Evolutionary conservation across 1,140 invertebrate genomes (phyloP), one percentile per base, ranked within the genome.

Genomic region (Meloidogyne hapla): DNA sequence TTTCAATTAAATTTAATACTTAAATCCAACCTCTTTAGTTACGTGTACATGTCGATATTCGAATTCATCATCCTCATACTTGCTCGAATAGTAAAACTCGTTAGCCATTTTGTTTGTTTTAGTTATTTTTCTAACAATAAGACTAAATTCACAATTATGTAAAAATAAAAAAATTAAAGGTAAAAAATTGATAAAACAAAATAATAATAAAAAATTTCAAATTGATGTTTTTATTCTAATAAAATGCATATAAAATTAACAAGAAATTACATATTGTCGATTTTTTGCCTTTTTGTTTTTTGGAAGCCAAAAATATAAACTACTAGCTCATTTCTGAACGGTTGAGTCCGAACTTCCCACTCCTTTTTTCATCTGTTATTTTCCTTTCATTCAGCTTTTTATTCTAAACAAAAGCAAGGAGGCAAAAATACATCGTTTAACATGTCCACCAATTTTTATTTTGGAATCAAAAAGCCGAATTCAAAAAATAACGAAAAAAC

Each of bases 21-120:
- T n/a, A 4, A 56, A n/a, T 13, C 48, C 18, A 48, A 56, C 89
- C 78, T 96, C 94, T 68, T 91, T 90, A 2, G 95, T 94, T 42
- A 97, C 88, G 84, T 96, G 93, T 0, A 97, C 94, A 90, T 98
- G 95, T 79, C 80, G 79, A 74, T 65, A 81, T 85, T 94, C 93
- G 84, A 91, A 94, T 76, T 91, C 91, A 82, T 92, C 92, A 88
- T 94, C 93, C 76, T 87, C 91, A 84, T 96, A 96, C 88, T 94
- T 94, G 87, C 94, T 93, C 0, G 93, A 94, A 88, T 95, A 95
- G 83, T 82, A 82, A 65, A 82, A 82, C 25, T 82, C 80, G 70
- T 81, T 81, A 40, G 77, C 63, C 70, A 73, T 73, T 62, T 56
- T 56, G 42, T 33, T 12, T 21, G 5, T 68, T 21, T 23, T 56